A percentile compares a stretch with the other conserved stretches of the same genome.
Conservation (phyloP, 2,797 vertebrate species). For the Adelosebastes latens region DNA sequence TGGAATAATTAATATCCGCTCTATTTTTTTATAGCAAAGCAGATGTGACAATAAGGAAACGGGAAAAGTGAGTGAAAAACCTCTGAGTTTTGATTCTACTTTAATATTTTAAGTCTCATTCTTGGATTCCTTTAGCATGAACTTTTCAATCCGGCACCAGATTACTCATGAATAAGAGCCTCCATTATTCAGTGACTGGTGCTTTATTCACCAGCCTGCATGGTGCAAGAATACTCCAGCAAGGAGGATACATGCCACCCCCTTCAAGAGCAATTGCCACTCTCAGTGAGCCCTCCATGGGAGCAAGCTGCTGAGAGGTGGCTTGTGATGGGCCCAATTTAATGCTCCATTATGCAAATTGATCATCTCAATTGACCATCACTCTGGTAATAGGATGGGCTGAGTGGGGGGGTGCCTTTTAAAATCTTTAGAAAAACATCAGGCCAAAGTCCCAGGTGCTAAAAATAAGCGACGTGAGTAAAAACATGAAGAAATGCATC, state of each 20-base stretch:
- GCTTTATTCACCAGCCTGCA: slow-evolving; percentile 53
- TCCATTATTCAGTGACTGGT: slow-evolving; percentile 67
- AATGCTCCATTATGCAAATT: slow-evolving; percentile 90
- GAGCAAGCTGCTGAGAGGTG: slow-evolving; percentile 75
- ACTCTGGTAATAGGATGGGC: slow-evolving; percentile 79
- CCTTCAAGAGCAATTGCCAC: slow-evolving; percentile 77
- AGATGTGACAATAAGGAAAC: not conserved
- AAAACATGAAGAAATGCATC: slow-evolving; percentile 70
- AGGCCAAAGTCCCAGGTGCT: slow-evolving; percentile 71
- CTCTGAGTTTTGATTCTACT: slow-evolving; percentile 13
- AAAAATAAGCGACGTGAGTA: slow-evolving; percentile 73
- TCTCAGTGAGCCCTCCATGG: slow-evolving; percentile 69
- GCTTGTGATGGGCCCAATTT: slow-evolving; percentile 84
- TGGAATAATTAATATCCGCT: not conserved
- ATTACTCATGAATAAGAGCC: slow-evolving; percentile 66
- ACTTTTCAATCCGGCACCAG: slow-evolving; percentile 49
- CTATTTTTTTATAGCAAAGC: not conserved
- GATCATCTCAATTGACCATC: slow-evolving; percentile 89
- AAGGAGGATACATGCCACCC: slow-evolving; percentile 66
- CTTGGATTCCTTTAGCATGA: slow-evolving; percentile 40
- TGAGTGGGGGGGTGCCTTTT: slow-evolving; percentile 70
- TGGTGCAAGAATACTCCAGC: slow-evolving; percentile 63
- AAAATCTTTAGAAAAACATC: slow-evolving; percentile 75
- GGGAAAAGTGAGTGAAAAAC: not conserved
- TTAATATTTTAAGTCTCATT: slow-evolving; percentile 25